phyloP scores from a whole-genome alignment of 2,797 vertebrate species.

The Ptychobarbus kaznakovi region DNA sequence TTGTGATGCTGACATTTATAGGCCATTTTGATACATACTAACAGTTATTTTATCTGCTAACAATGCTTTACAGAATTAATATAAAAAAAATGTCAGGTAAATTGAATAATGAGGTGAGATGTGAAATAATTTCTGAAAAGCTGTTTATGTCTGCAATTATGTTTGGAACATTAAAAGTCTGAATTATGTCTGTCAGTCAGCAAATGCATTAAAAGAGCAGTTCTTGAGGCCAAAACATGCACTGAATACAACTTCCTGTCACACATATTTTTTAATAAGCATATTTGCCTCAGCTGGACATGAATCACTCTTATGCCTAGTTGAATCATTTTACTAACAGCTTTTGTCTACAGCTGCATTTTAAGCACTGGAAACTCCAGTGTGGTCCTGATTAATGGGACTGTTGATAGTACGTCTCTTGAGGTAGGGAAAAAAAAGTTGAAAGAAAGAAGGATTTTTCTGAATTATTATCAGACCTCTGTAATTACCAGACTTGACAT shows the following conservation, averaged over 20 bases:
- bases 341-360: slow-evolving; percentile 2
- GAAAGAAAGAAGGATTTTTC: background rate
- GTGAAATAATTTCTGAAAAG: background rate
- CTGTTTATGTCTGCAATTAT: background rate
- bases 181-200: background rate
- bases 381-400: background rate
- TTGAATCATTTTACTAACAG: background rate
- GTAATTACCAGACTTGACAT: background rate
- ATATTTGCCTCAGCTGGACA: background rate
- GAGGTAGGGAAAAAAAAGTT: background rate
- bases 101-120: background rate
- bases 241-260: background rate
- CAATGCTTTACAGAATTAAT: background rate
- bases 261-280: background rate
- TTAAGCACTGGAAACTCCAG: background rate
- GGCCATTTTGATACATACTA: background rate
- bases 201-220: background rate
- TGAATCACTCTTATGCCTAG: background rate
- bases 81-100: background rate
- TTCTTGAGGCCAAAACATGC: background rate
- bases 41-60: background rate
- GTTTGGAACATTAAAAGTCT: background rate
- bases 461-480: background rate
- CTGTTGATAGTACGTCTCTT: background rate
- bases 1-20: background rate